phyloP scores from a whole-genome alignment of 2,797 vertebrate species.

The Psittacula echo region DNA sequence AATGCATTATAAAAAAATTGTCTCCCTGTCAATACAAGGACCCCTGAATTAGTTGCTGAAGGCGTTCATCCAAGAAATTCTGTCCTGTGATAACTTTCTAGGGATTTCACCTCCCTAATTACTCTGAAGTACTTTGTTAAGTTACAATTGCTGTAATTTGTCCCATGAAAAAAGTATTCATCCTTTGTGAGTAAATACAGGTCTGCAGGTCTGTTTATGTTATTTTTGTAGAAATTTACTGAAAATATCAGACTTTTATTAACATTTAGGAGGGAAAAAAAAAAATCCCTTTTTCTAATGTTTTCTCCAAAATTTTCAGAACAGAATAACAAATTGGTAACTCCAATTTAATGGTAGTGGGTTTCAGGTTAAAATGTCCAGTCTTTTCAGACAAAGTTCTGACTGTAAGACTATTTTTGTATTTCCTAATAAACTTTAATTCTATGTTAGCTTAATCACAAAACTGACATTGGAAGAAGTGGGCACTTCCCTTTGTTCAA shows the following conservation, averaged over 20 bases:
- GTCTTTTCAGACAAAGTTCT: background rate
- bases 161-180: background rate
- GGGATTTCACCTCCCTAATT: conserved; percentile 10
- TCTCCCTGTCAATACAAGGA: conserved; percentile 12
- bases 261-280: background rate
- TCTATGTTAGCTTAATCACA: background rate
- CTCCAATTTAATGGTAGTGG: background rate
- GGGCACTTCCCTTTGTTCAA: background rate
- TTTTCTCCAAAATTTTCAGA: background rate
- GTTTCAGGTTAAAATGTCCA: background rate
- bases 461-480: background rate
- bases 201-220: background rate
- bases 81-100: background rate
- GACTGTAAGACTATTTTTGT: background rate
- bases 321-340: background rate
- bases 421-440: background rate
- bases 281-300: background rate
- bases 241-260: background rate
- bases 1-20: conserved; percentile 29
- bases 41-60: conserved; percentile 7
- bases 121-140: background rate
- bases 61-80: background rate
- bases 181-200: background rate
- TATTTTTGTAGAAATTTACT: background rate
- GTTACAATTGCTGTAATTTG: conserved; percentile 7